Evolutionary conservation across 2,797 vertebrate genomes (phyloP), one percentile per base, ranked within the genome.

Genomic region (Muscicapa comitata): DNA sequence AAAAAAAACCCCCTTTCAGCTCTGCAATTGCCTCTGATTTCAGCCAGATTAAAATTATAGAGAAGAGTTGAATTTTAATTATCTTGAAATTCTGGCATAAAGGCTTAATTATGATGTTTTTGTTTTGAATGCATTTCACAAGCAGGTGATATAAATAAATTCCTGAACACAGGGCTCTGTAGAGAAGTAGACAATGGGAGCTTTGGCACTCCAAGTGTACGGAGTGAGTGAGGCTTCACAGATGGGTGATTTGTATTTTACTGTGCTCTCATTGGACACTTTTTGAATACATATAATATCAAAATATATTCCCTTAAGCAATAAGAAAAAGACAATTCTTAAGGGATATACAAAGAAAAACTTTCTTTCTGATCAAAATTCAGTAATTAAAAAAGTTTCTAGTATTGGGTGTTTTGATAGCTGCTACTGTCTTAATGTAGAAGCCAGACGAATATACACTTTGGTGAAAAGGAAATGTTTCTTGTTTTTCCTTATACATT

Each of bases 401-500:
- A 51, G 40, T 80, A 58, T 85, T 94, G 94, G 70, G 58, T 70
- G 45, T 95, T 97, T 94, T 85, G 51, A 72, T 96, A 92, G 47
- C 45, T 83, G 68, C 23, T 90, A 62, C 75, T 73, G 20, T 93
- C 88, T 95, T 93, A 54, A 67, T 59, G 35, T 72, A 77, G 67
- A 90, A 96, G 28, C 20, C 75, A 73, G 43, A 45, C 88, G 77
- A 94, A 88, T 53, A 54, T 19, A 50, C 18, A 76, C 23, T 70
- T 87, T 33, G 40, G 26, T 94, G 86, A 91, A 91, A 70, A 95
- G 95, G 24, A 83, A 37, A 12, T 89, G 93, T 90, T 92, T 83
- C 48, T 96, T 90, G 72, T 96, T 97, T 97, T 97, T 89, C 70
- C 58, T 86, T 73, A 78, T 72, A 71, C 96, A 97, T 96, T 97